Conservation (phyloP, 2,888 invertebrate species). For the Orthosia gracilis region DNA sequence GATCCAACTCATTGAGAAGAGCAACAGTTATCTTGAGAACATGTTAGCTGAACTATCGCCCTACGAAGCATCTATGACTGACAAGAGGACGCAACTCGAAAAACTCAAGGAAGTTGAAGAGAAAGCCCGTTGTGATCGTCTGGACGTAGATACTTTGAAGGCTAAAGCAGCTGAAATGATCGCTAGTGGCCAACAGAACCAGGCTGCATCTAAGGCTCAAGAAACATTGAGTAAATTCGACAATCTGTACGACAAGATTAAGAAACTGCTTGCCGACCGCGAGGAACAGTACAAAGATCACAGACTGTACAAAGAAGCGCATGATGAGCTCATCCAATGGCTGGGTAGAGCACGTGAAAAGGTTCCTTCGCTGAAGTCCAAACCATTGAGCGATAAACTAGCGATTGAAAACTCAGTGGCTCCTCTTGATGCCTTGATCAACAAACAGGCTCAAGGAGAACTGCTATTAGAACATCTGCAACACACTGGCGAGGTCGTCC, state of each 20-base stretch:
- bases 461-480: slow-evolving; percentile 96
- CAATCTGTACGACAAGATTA: slow-evolving; percentile 94
- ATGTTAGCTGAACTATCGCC: slow-evolving; percentile 94
- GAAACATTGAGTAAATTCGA: slow-evolving; percentile 96
- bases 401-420: slow-evolving; percentile 97
- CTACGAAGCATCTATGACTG: slow-evolving; percentile 95
- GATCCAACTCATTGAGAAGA: slow-evolving; percentile 96
- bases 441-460: slow-evolving; percentile 98
- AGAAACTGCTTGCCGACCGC: slow-evolving; percentile 94
- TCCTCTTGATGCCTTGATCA: slow-evolving; percentile 96
- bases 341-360: slow-evolving; percentile 96
- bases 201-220: slow-evolving; percentile 96
- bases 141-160: slow-evolving; percentile 96
- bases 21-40: slow-evolving; percentile 94
- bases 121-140: slow-evolving; percentile 96
- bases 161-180: slow-evolving; percentile 96
- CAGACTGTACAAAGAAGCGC: slow-evolving; percentile 97
- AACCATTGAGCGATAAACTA: slow-evolving; percentile 96
- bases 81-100: slow-evolving; percentile 96
- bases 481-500: slow-evolving; percentile 96
- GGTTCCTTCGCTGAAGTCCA: slow-evolving; percentile 96
- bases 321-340: slow-evolving; percentile 97
- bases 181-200: slow-evolving; percentile 96
- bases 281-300: slow-evolving; percentile 97
- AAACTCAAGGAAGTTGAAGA: slow-evolving; percentile 96